Evolutionary conservation across 2,888 invertebrate species (phyloP).

Genomic region (Oscheius sp.): DNA sequence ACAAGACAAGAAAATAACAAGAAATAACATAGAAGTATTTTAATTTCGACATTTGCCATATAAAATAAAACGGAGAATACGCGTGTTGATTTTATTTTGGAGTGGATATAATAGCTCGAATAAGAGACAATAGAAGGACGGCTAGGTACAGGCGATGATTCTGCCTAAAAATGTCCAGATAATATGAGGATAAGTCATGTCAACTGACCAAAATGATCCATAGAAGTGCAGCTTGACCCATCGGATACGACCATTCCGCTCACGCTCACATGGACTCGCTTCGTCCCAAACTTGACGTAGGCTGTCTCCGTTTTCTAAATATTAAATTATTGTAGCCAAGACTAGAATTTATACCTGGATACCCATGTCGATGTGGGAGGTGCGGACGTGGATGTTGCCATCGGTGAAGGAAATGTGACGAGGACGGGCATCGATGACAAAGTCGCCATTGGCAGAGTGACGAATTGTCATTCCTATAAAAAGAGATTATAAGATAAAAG

Average conservation of each 20-base stretch:
- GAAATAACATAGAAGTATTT: too few species aligned
- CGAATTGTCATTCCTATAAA: conserved; percentile 68
- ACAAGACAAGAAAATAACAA: too few species aligned
- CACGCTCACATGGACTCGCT: conserved; percentile 69
- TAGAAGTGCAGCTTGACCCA: conserved; percentile 66
- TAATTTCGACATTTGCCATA: too few species aligned
- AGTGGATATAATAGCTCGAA: too few species aligned
- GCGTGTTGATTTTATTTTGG: too few species aligned
- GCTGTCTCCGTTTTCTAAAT: conserved; percentile 56
- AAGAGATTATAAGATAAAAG: neutral
- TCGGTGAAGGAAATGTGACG: conserved; percentile 73
- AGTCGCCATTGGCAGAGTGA: conserved; percentile 67
- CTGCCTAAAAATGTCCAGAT: too few species aligned
- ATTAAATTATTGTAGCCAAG: too few species aligned
- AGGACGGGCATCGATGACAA: conserved; percentile 74
- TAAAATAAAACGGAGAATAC: too few species aligned
- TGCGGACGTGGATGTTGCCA: conserved; percentile 72
- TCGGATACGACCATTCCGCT: conserved; percentile 72
- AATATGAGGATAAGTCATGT: too few species aligned
- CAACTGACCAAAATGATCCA: conserved; percentile 64
- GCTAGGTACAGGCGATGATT: too few species aligned
- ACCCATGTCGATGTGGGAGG: conserved; percentile 74
- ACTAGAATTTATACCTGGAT: conserved; percentile 68
- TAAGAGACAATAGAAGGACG: too few species aligned
- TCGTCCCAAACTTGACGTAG: conserved; percentile 67